A percentile compares a stretch with the other conserved stretches of the same genome.
Evolutionary conservation across 2,113 vertebrate genomes (phyloP).

Genomic region (Raja brachyura): DNA sequence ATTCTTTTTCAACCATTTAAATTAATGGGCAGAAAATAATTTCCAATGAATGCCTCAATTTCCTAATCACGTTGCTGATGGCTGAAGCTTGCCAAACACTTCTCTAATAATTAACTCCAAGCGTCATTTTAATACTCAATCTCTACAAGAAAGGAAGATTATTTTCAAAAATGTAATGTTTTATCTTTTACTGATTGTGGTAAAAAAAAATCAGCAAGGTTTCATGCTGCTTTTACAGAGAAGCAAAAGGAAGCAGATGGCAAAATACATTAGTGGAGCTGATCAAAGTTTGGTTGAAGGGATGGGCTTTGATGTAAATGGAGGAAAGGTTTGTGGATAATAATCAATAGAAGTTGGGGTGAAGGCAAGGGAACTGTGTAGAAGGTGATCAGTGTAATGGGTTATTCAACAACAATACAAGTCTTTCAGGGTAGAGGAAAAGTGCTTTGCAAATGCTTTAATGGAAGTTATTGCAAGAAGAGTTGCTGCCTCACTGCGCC

Average conservation of each 20-base stretch:
- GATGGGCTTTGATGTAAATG: background rate
- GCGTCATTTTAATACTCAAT: background rate
- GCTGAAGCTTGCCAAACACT: background rate
- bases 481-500: too few species aligned
- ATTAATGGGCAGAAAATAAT: background rate
- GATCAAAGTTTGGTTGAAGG: background rate
- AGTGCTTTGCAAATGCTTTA: too few species aligned
- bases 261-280: background rate
- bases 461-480: too few species aligned
- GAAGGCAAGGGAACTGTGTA: background rate
- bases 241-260: background rate
- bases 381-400: background rate
- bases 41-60: too few species aligned
- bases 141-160: background rate
- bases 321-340: background rate
- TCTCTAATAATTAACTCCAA: background rate
- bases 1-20: background rate
- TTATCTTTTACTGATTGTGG: background rate
- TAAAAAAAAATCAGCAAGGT: background rate
- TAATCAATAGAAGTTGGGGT: background rate
- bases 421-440: background rate
- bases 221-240: background rate
- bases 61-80: background rate
- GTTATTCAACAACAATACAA: background rate
- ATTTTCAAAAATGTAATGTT: background rate